Percentiles rank a stretch among this genome's conserved stretches.
Conservation (phyloP, 2,797 vertebrate genomes). For the Manis javanica region DNA sequence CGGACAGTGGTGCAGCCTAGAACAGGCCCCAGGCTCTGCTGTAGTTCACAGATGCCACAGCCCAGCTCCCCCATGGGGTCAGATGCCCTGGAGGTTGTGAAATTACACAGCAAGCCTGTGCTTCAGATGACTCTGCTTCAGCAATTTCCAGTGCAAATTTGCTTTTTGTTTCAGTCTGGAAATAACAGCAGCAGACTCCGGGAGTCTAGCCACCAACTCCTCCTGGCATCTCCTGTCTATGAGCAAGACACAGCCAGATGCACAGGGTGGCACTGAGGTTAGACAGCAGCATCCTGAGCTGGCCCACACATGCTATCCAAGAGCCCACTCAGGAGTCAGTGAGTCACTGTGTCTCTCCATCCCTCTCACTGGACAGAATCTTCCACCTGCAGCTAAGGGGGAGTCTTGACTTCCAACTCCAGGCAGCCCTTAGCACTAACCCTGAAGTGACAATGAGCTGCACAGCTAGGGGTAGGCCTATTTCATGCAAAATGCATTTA, state of each 20-base stretch:
- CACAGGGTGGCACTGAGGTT: background rate
- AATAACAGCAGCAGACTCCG: constrained; percentile 57
- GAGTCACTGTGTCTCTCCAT: background rate
- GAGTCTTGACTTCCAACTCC: accelerated
- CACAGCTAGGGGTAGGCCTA: accelerated
- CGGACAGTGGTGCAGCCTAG: background rate
- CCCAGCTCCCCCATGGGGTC: background rate
- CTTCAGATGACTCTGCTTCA: constrained; percentile 15
- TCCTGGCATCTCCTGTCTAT: background rate
- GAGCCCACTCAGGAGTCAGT: no score
- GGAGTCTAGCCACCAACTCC: constrained; percentile 40
- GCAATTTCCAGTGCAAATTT: constrained; percentile 56
- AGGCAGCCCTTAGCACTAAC: background rate
- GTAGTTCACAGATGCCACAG: background rate
- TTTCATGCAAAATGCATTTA: background rate
- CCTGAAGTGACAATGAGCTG: background rate
- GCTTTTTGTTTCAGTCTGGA: constrained; percentile 46
- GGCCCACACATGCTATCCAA: background rate
- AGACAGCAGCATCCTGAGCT: background rate
- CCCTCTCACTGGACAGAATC: background rate
- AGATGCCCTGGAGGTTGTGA: background rate
- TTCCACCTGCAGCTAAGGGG: background rate
- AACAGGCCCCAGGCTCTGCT: accelerated
- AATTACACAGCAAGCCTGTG: background rate
- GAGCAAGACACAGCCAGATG: background rate